Conservation (phyloP, 2,888 invertebrate species). For the Agrotis segetum region DNA sequence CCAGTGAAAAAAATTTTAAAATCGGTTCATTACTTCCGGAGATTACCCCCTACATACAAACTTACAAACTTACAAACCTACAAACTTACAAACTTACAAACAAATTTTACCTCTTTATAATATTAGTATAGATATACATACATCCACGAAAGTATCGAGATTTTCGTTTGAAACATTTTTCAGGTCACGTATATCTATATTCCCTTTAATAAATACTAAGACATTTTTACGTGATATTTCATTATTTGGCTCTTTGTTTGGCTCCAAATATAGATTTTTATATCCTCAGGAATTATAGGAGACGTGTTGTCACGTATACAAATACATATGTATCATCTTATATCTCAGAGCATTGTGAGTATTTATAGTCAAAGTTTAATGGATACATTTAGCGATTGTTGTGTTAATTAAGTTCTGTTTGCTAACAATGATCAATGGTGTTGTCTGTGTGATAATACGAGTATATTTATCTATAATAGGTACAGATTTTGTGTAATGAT, state of each 20-base stretch:
- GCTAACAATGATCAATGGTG: slow-evolving; percentile 74
- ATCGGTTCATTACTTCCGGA: no score
- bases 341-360: slow-evolving; percentile 17
- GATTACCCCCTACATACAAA: no score
- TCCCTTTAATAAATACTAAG: slow-evolving; percentile 10
- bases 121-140: no score
- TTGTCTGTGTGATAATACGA: slow-evolving; percentile 44
- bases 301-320: neutral
- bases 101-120: no score
- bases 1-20: no score
- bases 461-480: no score
- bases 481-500: slow-evolving; percentile 10
- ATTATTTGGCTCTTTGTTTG: neutral
- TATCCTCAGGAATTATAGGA: neutral
- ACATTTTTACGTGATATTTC: slow-evolving; percentile 1
- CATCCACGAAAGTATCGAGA: neutral
- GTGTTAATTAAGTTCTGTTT: slow-evolving; percentile 74
- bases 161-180: slow-evolving; percentile 3
- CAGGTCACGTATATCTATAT: neutral
- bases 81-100: no score
- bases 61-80: no score
- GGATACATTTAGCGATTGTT: slow-evolving; percentile 60
- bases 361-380: slow-evolving; percentile 52
- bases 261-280: slow-evolving; percentile 10
- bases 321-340: slow-evolving; percentile 18